Evolutionary conservation across 2,888 invertebrate genomes (phyloP).

Genomic region (Eueremaeus valkanovi): DNA sequence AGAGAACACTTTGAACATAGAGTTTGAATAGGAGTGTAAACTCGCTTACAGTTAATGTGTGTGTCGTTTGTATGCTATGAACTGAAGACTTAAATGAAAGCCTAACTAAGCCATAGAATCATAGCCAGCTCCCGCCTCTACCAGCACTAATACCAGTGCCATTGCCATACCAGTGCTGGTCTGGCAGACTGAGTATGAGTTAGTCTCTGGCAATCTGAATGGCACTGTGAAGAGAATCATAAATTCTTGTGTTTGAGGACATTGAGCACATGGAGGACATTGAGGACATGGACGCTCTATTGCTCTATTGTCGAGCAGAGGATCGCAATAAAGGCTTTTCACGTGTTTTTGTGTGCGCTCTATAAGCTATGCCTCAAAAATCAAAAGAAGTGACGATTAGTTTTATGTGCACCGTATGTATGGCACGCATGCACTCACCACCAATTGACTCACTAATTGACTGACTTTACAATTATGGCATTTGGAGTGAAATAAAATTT

Average conservation of each 20-base stretch:
- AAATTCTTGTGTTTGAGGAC: not conserved
- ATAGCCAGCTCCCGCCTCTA: not conserved
- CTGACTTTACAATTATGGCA: not conserved
- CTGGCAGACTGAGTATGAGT: too few species aligned
- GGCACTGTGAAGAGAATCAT: conserved; percentile 3
- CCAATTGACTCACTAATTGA: not conserved
- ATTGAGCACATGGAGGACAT: not conserved
- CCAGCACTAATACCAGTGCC: not conserved
- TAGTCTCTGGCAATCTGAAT: too few species aligned
- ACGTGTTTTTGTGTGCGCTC: not conserved
- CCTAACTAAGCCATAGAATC: not conserved
- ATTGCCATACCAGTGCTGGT: not conserved
- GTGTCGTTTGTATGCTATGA: not conserved
- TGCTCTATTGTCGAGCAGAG: not conserved
- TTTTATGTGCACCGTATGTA: not conserved
- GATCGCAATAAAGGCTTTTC: conserved; percentile 24
- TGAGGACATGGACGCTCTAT: not conserved
- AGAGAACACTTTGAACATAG: not conserved
- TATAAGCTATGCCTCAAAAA: not conserved
- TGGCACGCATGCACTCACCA: conserved; percentile 16
- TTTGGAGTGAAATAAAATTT: not conserved
- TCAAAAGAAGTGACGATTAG: not conserved
- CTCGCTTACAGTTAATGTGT: not conserved
- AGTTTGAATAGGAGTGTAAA: conserved; percentile 9
- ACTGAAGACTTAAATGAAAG: not conserved